These are phyloP conservation scores for Panulirus ornatus DNA, from an alignment of 1,140 invertebrate genomes.

Conservation along the genomic window DNA sequence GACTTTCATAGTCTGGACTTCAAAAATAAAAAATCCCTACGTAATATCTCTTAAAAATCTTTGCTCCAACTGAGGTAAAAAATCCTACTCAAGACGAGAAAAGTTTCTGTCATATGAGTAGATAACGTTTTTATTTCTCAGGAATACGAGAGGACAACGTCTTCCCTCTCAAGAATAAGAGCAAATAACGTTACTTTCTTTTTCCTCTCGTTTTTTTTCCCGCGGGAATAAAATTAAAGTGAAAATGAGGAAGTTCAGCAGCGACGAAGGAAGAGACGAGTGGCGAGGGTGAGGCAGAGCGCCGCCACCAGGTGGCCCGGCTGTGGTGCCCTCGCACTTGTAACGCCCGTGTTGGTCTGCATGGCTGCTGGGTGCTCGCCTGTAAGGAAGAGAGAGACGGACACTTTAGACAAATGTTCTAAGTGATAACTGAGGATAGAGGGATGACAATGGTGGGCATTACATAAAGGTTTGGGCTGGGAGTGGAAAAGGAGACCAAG, in stretches of 20 bases:
- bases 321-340: no score
- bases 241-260: neutral
- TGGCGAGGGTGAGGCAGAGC: neutral
- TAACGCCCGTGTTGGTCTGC: neutral
- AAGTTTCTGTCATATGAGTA: neutral
- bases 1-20: no score
- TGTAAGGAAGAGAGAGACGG: no score
- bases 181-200: neutral
- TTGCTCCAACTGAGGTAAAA: neutral
- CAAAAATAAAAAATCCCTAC: neutral
- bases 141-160: neutral
- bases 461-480: no score
- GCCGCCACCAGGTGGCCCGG: no score
- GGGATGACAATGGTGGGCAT: no score
- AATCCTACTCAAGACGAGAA: no score
- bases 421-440: no score
- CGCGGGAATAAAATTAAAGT: neutral
- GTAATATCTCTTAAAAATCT: neutral
- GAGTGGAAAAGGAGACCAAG: no score
- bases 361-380: neutral
- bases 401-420: no score
- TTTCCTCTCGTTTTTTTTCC: neutral
- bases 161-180: neutral
- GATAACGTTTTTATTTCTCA: neutral
- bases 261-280: neutral